phyloP scores from a whole-genome alignment of 2,888 invertebrate species.

The Polymixis lichenea region DNA sequence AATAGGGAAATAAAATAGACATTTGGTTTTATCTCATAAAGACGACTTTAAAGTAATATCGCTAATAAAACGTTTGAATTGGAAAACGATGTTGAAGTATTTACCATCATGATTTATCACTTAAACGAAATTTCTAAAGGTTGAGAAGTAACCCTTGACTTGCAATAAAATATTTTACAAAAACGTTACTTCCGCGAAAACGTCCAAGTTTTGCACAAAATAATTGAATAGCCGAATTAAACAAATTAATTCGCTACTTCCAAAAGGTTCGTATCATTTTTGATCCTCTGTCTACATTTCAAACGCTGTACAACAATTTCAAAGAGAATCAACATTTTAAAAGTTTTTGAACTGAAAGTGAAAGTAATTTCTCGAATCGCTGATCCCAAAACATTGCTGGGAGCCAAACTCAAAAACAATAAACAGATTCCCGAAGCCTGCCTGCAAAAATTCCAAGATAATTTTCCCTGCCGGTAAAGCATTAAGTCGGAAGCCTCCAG shows the following conservation, averaged over 20 bases:
- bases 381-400: slow-evolving; percentile 75
- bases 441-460: slow-evolving; percentile 77
- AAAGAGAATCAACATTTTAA: slow-evolving; percentile 71
- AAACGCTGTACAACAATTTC: slow-evolving; percentile 60
- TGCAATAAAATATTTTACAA: slow-evolving; percentile 24
- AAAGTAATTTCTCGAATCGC: slow-evolving; percentile 79
- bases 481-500: slow-evolving; percentile 67
- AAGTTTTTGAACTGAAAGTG: slow-evolving; percentile 69
- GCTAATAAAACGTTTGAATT: background rate
- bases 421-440: slow-evolving; percentile 74
- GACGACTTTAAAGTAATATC: background rate
- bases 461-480: slow-evolving; percentile 75
- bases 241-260: slow-evolving; percentile 60
- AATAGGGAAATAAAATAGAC: background rate
- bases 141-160: slow-evolving; percentile 20
- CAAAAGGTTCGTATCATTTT: slow-evolving; percentile 59
- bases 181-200: slow-evolving; percentile 27
- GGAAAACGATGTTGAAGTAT: background rate
- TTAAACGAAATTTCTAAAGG: slow-evolving; percentile 1
- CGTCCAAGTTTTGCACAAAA: slow-evolving; percentile 44
- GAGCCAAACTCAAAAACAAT: slow-evolving; percentile 82
- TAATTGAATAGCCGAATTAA: slow-evolving; percentile 59
- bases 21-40: background rate
- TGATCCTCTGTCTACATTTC: slow-evolving; percentile 61
- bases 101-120: slow-evolving; percentile 4